Evolutionary conservation across 2,113 vertebrate genomes (phyloP), one percentile per base, ranked within the genome.

Genomic region (Clarias gariepinus): DNA sequence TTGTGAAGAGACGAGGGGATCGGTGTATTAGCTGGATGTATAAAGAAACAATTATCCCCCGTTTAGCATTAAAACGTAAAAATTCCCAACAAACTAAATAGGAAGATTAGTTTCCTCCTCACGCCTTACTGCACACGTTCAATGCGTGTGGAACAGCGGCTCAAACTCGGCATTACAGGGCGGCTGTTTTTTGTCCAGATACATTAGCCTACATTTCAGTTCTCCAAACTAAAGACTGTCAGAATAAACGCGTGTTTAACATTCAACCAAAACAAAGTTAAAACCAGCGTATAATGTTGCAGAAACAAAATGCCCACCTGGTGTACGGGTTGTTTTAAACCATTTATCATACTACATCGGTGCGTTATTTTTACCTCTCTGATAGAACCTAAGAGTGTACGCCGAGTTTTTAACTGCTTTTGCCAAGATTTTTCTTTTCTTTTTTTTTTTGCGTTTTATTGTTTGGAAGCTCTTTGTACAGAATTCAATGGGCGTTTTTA

Each of bases 1-100:
- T 85, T 84, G 81, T 89, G 87, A 88, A 53, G 87, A 76, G 81
- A 88, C 77, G 63, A 28, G 61, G 52, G 82, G 88, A 68, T 94
- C 94, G n/a, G 57, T 95, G 95, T 95, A 96, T 95, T 95, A 95
- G 95, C 18, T 71, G 96, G 93, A 95, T 94, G 93, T 86, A 87
- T 95, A 96, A 94, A 96, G 95, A 96, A 95, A 93, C 95, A 96
- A 96, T 97, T 96, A 97, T 95, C 96, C 95, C 93, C 96, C 95
- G 94, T 97, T 97, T 97, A 96, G 96, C 96, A 97, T 98, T 97
- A 97, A 97, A 98, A 98, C n/a, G n/a, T n/a, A n/a, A 97, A 96
- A 97, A 97, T 97, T 96, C 96, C 95, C 96, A 96, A 95, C 96
- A 97, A 97, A 97, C 96, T 96, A 97, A 97, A 97, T 96, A 95